Evolutionary conservation across 2,888 invertebrate species (phyloP).

Genomic region (Noctua fimbriata): DNA sequence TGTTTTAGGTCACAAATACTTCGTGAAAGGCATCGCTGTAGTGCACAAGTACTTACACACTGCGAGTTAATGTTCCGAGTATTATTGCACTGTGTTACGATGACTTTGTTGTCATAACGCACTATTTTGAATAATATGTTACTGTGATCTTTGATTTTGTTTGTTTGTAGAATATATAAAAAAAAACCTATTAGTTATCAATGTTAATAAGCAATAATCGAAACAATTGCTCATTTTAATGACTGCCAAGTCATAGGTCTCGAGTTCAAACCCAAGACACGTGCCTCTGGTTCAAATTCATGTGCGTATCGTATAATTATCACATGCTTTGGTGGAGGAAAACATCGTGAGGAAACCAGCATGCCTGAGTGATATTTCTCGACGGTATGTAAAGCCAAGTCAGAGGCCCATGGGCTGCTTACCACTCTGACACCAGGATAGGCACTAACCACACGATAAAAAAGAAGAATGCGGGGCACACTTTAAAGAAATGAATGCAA

Average conservation of each 20-base stretch:
- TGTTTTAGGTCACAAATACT: slow-evolving; percentile 43
- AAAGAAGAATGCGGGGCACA: background rate
- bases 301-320: too few relatives aligned
- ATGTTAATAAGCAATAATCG: background rate
- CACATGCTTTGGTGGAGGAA: too few relatives aligned
- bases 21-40: slow-evolving; percentile 26
- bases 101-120: slow-evolving; percentile 12
- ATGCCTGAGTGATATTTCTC: too few relatives aligned
- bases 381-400: too few relatives aligned
- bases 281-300: too few relatives aligned
- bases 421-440: too few relatives aligned
- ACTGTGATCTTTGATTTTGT: slow-evolving; percentile 17
- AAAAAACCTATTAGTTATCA: background rate
- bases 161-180: background rate
- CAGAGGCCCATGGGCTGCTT: too few relatives aligned
- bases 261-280: too few relatives aligned
- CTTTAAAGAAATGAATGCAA: background rate
- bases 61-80: slow-evolving; percentile 43
- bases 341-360: too few relatives aligned
- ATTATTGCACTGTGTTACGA: slow-evolving; percentile 32
- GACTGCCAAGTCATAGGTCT: too few relatives aligned
- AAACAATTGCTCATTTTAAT: background rate
- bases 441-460: too few relatives aligned
- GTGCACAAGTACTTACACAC: slow-evolving; percentile 17
- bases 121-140: slow-evolving; percentile 12